These are phyloP conservation scores for Dipodomys stephensi DNA, from an alignment of 2,113 vertebrate species.

Conservation along the genomic window DNA sequence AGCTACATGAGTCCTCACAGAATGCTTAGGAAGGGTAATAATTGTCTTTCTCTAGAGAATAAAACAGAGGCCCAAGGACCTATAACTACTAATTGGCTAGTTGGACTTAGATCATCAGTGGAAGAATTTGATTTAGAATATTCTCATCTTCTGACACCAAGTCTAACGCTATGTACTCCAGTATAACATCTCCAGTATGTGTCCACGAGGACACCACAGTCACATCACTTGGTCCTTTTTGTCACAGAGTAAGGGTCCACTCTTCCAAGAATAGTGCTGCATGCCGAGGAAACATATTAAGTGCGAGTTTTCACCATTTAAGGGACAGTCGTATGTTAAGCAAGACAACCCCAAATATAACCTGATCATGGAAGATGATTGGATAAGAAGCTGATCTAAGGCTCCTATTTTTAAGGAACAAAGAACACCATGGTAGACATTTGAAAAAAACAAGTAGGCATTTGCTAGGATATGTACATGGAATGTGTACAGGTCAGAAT, in stretches of 20 bases:
- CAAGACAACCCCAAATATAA: neutral
- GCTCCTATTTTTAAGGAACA: neutral
- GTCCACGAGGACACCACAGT: neutral
- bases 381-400: neutral
- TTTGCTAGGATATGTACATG: neutral
- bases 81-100: accelerated
- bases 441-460: neutral
- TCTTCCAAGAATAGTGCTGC: too few species aligned
- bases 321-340: neutral
- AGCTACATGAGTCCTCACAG: neutral
- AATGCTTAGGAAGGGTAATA: neutral
- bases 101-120: neutral
- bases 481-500: too few species aligned
- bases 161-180: neutral
- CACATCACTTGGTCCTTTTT: neutral
- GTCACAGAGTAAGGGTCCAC: accelerated
- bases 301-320: neutral
- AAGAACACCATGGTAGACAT: neutral
- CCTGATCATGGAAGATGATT: neutral
- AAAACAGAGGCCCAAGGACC: neutral
- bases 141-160: neutral
- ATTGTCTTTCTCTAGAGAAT: neutral
- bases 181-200: neutral
- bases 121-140: neutral
- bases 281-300: neutral